These are phyloP conservation scores for Noturus placidus DNA, from an alignment of 2,113 vertebrate species.

Conservation along the genomic window DNA sequence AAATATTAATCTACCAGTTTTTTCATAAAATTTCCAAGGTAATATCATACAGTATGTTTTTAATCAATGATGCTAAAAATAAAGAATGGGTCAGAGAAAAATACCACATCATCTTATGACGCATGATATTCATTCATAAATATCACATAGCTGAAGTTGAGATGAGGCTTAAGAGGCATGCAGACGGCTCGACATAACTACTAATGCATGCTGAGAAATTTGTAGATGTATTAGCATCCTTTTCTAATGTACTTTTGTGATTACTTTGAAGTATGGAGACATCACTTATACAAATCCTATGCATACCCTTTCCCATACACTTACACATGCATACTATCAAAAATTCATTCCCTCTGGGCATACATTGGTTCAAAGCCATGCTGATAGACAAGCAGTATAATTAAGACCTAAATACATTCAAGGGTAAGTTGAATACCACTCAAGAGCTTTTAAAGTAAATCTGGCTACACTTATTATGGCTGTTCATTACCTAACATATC, in stretches of 20 bases:
- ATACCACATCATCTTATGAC: not conserved
- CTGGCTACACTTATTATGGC: conserved; percentile 18
- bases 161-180: not conserved
- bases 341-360: conserved; percentile 3
- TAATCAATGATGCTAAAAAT: not conserved
- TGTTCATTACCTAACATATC: conserved; percentile 9
- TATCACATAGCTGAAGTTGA: not conserved
- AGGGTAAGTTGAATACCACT: conserved; percentile 23
- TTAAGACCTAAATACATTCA: conserved; percentile 26
- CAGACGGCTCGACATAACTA: not conserved
- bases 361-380: not conserved
- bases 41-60: not conserved
- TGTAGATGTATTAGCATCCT: not conserved
- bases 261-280: not conserved
- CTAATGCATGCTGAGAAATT: conserved; percentile 5
- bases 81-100: not conserved
- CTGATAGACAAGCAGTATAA: conserved; percentile 24
- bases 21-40: not conserved
- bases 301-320: not conserved
- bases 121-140: not conserved
- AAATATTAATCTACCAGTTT: not conserved
- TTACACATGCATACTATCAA: not conserved
- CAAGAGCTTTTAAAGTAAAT: conserved; percentile 14
- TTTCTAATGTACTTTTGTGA: not conserved
- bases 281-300: not conserved